Percentiles rank a stretch among this genome's conserved stretches.
Evolutionary conservation across 2,888 invertebrate genomes (phyloP).

Genomic region (Hedychridium roseum): DNA sequence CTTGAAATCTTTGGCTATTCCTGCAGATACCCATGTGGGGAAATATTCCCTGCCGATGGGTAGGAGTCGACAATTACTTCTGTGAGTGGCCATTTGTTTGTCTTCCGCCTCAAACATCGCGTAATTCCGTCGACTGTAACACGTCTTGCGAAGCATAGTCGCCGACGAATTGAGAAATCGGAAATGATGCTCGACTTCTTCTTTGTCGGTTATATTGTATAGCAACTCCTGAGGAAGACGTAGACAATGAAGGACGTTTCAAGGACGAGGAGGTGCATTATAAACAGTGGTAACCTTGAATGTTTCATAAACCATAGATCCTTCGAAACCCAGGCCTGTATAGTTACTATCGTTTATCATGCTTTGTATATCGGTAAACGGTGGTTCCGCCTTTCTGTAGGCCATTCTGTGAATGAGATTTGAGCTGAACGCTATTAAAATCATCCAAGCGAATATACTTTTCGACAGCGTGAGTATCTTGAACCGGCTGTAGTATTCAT

Average conservation of each 20-base stretch:
- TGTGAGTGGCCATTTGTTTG: conserved; percentile 11
- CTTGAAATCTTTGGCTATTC: conserved; percentile 21
- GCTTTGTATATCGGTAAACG: conserved; percentile 25
- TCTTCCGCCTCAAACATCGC: conserved; percentile 30
- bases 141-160: conserved; percentile 17
- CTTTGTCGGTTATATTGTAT: neutral
- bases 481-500: conserved; percentile 18
- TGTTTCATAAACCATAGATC: conserved; percentile 17
- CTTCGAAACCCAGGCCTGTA: conserved; percentile 13
- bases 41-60: conserved; percentile 11
- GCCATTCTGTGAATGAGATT: conserved; percentile 36
- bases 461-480: conserved; percentile 32
- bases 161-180: neutral
- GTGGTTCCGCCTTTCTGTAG: conserved; percentile 16
- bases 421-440: conserved; percentile 30
- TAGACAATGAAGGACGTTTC: neutral
- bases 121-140: conserved; percentile 7
- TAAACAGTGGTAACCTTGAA: conserved; percentile 16
- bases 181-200: neutral
- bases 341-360: conserved; percentile 29
- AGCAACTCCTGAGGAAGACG: neutral
- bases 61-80: conserved; percentile 15
- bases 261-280: neutral
- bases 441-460: conserved; percentile 34
- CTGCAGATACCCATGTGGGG: conserved; percentile 25